phyloP scores from a whole-genome alignment of 2,888 invertebrate species.

The Metallyticus violacea region DNA sequence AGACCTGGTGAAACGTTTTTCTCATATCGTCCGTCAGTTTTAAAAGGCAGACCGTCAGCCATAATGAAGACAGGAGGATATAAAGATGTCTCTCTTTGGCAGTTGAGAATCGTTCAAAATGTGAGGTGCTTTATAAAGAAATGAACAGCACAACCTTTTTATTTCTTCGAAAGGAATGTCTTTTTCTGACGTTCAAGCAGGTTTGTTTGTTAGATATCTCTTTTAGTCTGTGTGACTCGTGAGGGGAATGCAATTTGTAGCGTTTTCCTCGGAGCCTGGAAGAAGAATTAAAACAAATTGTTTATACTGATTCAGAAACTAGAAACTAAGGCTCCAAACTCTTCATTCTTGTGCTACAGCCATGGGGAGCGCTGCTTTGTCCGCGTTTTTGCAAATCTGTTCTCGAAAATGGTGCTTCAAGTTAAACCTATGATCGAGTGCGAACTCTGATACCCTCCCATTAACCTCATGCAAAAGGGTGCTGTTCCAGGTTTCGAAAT shows the following conservation, averaged over 20 bases:
- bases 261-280: background rate
- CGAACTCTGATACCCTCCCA: too few species aligned
- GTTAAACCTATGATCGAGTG: too few species aligned
- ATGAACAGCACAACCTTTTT: background rate
- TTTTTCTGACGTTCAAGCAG: too few species aligned
- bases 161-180: too few species aligned
- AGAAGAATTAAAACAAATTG: background rate
- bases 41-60: background rate
- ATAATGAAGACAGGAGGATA: background rate
- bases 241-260: background rate
- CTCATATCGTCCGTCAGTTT: background rate
- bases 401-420: too few species aligned
- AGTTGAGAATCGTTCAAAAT: background rate
- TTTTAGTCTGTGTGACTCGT: background rate
- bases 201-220: background rate
- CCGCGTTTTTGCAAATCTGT: too few species aligned
- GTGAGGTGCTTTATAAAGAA: background rate
- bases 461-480: background rate
- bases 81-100: background rate
- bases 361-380: too few species aligned
- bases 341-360: too few species aligned
- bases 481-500: background rate
- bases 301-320: too few species aligned
- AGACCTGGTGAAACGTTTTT: background rate
- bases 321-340: too few species aligned